Evolutionary conservation across 2,797 vertebrate species (phyloP), one percentile per base, ranked within the genome.

Genomic region (Bovichtus variegatus): DNA sequence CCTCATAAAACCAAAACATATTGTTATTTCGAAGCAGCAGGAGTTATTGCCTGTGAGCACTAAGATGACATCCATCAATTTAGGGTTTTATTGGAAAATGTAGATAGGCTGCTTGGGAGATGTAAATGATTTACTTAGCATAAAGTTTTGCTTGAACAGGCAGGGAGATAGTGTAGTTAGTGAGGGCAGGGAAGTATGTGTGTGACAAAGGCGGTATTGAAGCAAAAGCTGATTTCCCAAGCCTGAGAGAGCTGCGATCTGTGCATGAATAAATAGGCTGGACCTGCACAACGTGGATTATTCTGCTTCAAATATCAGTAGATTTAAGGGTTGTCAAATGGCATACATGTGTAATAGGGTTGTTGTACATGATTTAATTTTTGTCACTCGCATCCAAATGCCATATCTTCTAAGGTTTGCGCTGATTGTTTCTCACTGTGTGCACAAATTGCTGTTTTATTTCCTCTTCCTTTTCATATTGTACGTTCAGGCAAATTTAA

Each of bases 11-110:
- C 72, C 78, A 78, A 78, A 93, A 90, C 88, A 91, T 91, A 89
- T 89, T 92, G 92, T 93, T 94, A 93, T 94, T 91, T 93, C 44
- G 76, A 87, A 91, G 85, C 85, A 85, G 93, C 86, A 80, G 89
- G 92, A 94, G 89, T 92, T 88, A 90, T 92, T 91, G 92, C 91
- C 92, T 90, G 80, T 89, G 89, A 92, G 92, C 90, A 85, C 89
- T 77, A 90, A 90, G 90, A 91, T 93, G 94, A 92, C 95, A 93
- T 95, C 92, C 94, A 94, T 95, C 94, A 95, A 93, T 95, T 96
- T 93, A 80, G 82, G 88, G 85, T 89, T 95, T 95, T 93, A 93
- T 94, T 93, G 90, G 83, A 89, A 93, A 92, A 95, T 95, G 91
- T 92, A 94, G 93, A 95, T 94, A 72, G 91, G 91, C 87, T 92